phyloP scores from a whole-genome alignment of 1,140 invertebrate genomes.

The Coelopa frigida region DNA sequence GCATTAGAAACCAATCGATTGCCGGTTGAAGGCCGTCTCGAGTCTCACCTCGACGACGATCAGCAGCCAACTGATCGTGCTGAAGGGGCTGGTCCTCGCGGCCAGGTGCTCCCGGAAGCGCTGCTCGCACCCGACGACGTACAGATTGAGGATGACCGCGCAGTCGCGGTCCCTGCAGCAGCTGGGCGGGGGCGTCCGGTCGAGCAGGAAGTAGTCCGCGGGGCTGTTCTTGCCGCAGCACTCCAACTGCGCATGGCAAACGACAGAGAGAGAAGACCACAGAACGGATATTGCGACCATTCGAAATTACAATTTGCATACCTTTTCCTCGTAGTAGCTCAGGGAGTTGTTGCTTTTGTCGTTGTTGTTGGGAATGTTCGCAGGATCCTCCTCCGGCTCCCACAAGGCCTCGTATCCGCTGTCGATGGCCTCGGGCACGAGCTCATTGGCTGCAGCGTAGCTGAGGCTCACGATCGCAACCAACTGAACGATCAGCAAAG shows the following conservation, averaged over 20 bases:
- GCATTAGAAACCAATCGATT: not conserved
- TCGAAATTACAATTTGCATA: not conserved
- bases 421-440: slow-evolving; percentile 16
- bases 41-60: slow-evolving; percentile 28
- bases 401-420: too few species aligned
- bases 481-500: slow-evolving; percentile 29
- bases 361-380: too few species aligned
- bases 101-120: slow-evolving; percentile 29
- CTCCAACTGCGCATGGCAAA: too few species aligned
- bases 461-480: slow-evolving; percentile 35
- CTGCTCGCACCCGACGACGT: slow-evolving; percentile 26
- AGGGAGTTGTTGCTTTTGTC: slow-evolving; percentile 26
- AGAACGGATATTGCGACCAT: too few species aligned
- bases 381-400: too few species aligned
- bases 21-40: not conserved
- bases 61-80: slow-evolving; percentile 31
- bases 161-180: slow-evolving; percentile 33
- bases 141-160: slow-evolving; percentile 25
- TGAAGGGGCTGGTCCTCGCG: slow-evolving; percentile 27
- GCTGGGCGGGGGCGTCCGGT: slow-evolving; percentile 22
- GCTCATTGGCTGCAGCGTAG: slow-evolving; percentile 24
- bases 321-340: slow-evolving; percentile 23
- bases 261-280: not conserved
- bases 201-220: slow-evolving; percentile 30
- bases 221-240: slow-evolving; percentile 35